Conservation (phyloP, 2,888 invertebrate genomes). For the Andrena minutula region DNA sequence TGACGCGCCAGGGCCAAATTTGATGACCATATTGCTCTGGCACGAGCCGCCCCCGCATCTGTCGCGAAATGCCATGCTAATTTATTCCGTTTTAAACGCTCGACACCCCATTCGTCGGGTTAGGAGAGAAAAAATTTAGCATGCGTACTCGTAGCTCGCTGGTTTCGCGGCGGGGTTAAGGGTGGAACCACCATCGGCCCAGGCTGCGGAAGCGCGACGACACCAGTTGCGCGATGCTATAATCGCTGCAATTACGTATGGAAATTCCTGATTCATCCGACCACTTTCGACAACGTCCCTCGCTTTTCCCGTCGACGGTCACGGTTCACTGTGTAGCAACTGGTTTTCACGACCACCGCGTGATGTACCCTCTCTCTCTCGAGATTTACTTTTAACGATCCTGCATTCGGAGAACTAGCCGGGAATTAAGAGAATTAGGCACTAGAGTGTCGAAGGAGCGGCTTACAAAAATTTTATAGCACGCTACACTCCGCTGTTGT, state of each 20-base stretch:
- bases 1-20: constrained; percentile 37
- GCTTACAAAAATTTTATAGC: too few relatives aligned
- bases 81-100: constrained; percentile 78
- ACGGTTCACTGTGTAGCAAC: constrained; percentile 52
- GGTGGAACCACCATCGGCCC: constrained; percentile 47
- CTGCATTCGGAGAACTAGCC: background rate
- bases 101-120: constrained; percentile 75
- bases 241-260: constrained; percentile 84
- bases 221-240: constrained; percentile 82
- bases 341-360: background rate
- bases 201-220: constrained; percentile 69
- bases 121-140: constrained; percentile 49
- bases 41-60: constrained; percentile 74
- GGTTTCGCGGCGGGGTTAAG: constrained; percentile 21
- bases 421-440: too few relatives aligned
- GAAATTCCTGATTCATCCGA: constrained; percentile 82
- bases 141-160: constrained; percentile 35
- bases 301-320: constrained; percentile 69
- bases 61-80: constrained; percentile 71
- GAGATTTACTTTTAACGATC: constrained; percentile 15
- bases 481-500: too few relatives aligned
- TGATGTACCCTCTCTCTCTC: too few relatives aligned
- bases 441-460: too few relatives aligned
- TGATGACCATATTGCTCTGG: constrained; percentile 73
- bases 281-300: constrained; percentile 68